A percentile compares a stretch with the other conserved stretches of the same genome.
phyloP scores from a whole-genome alignment of 2,113 vertebrate species.

The Macrotus californicus region DNA sequence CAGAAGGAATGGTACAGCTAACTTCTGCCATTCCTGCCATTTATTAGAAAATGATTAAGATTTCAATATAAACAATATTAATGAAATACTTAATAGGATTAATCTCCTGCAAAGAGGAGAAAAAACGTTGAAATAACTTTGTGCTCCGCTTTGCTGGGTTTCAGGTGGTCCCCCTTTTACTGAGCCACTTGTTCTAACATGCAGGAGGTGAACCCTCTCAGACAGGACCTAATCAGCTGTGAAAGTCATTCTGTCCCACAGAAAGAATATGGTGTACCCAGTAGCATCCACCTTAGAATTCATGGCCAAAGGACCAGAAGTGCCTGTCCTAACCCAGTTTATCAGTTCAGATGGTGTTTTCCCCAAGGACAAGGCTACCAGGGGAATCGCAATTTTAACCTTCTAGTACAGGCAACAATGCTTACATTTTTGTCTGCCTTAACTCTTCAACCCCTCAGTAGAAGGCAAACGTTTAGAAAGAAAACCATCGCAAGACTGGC shows the following conservation, averaged over 20 bases:
- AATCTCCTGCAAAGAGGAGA: not conserved
- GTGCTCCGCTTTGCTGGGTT: not conserved
- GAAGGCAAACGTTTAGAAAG: not conserved
- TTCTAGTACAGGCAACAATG: not conserved
- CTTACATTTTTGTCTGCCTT: not conserved
- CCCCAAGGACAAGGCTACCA: not conserved
- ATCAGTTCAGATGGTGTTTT: not conserved
- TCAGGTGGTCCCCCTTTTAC: not conserved
- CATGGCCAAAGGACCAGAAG: not conserved
- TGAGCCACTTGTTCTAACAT: not conserved
- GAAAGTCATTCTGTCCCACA: not conserved
- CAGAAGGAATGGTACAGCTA: not conserved
- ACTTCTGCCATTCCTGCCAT: not conserved
- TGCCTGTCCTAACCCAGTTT: not conserved
- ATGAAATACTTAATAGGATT: not conserved
- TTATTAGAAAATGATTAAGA: conserved; percentile 1
- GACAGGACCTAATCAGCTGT: not conserved
- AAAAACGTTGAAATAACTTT: not conserved
- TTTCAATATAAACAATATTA: conserved; percentile 15
- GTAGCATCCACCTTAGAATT: not conserved
- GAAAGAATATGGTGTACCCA: not conserved
- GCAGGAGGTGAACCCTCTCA: not conserved
- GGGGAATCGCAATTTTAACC: not conserved
- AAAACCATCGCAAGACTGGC: not conserved
- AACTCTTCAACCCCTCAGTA: not conserved